Evolutionary conservation across 2,888 invertebrate genomes (phyloP).

Genomic region (Morpho helenor): DNA sequence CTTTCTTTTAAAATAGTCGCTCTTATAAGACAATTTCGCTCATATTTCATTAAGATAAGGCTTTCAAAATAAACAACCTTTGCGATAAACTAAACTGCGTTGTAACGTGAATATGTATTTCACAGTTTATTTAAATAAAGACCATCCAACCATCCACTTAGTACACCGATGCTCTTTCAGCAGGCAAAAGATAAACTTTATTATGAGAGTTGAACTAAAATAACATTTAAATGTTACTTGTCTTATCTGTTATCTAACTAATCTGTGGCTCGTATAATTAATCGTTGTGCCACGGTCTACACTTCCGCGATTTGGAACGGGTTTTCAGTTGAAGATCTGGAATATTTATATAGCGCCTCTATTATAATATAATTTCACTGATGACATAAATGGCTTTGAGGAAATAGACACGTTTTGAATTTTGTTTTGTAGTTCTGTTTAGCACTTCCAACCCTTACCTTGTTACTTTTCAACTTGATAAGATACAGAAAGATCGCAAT

Average conservation of each 20-base stretch:
- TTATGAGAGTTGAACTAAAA: slow-evolving; percentile 30
- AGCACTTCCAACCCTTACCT: no score
- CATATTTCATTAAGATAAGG: neutral
- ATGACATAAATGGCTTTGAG: slow-evolving; percentile 8
- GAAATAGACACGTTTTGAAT: slow-evolving; percentile 1
- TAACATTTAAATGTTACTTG: slow-evolving; percentile 33
- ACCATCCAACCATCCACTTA: slow-evolving; percentile 20
- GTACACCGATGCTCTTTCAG: slow-evolving; percentile 33
- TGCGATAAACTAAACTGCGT: slow-evolving; percentile 20
- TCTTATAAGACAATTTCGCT: neutral
- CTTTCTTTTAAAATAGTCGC: neutral
- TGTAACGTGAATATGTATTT: slow-evolving; percentile 25
- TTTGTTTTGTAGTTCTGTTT: neutral
- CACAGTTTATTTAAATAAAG: slow-evolving; percentile 25
- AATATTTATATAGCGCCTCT: slow-evolving; percentile 21
- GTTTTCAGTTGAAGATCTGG: slow-evolving; percentile 38
- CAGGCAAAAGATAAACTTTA: slow-evolving; percentile 30
- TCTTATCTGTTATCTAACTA: slow-evolving; percentile 38
- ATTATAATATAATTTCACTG: slow-evolving; percentile 18
- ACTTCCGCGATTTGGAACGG: slow-evolving; percentile 54
- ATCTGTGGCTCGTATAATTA: slow-evolving; percentile 52
- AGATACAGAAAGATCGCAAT: no score
- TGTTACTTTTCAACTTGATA: no score
- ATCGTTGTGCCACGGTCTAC: slow-evolving; percentile 41
- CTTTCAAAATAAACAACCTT: slow-evolving; percentile 9